Percentiles rank a stretch among this genome's conserved stretches.
Conservation (phyloP, 2,797 vertebrate genomes). For the Oreochromis grahami region DNA sequence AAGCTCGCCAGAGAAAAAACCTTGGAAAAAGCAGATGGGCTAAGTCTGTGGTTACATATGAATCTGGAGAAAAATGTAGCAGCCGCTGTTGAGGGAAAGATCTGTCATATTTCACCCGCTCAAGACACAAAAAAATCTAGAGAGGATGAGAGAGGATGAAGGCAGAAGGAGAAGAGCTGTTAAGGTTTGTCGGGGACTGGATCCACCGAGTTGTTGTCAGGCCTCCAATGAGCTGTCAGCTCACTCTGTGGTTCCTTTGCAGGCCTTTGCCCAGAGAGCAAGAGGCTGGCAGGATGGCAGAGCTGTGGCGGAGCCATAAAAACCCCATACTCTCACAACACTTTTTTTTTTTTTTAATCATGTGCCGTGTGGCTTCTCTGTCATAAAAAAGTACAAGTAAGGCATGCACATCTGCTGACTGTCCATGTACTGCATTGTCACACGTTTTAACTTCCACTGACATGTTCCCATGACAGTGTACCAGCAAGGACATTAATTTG, state of each 20-base stretch:
- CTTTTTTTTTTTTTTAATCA: constrained; percentile 38
- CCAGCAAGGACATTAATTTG: not conserved
- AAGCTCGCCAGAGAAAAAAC: constrained; percentile 24
- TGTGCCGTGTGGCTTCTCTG: not conserved
- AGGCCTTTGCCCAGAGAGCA: constrained; percentile 28
- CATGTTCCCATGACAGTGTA: not conserved
- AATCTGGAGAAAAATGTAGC: constrained; percentile 60
- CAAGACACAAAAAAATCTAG: constrained; percentile 24
- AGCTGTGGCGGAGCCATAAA: constrained; percentile 34
- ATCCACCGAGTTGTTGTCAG: constrained; percentile 58
- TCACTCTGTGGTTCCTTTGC: constrained; percentile 42
- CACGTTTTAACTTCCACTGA: not conserved
- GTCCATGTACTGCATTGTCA: not conserved
- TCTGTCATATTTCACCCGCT: constrained; percentile 62
- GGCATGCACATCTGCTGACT: not conserved
- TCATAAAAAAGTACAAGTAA: not conserved
- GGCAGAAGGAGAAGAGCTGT: constrained; percentile 40
- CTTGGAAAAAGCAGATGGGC: constrained; percentile 60
- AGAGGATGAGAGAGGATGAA: constrained; percentile 34
- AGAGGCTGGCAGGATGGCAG: constrained; percentile 41
- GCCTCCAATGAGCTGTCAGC: constrained; percentile 59
- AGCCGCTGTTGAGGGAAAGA: constrained; percentile 46
- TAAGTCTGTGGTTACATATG: constrained; percentile 63
- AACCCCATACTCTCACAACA: constrained; percentile 27
- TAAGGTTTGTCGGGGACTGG: constrained; percentile 51